These are phyloP conservation scores for Cromileptes altivelis DNA, from an alignment of 2,113 vertebrate species.

Conservation along the genomic window DNA sequence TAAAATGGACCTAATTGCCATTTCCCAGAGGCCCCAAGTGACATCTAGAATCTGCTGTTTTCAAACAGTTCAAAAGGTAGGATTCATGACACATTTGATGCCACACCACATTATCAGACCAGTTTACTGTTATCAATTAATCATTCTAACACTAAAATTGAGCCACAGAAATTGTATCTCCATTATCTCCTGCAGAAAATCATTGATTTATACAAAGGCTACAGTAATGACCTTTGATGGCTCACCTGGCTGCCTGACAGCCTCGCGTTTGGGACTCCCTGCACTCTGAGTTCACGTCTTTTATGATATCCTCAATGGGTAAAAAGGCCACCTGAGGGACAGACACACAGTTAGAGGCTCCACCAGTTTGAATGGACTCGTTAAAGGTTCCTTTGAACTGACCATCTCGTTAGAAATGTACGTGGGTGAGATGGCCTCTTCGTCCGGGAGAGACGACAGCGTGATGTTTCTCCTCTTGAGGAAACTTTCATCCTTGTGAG, in stretches of 20 bases:
- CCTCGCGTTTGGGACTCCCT: constrained; percentile 83
- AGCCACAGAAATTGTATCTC: not conserved
- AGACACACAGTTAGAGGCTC: not conserved
- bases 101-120: too few relatives aligned
- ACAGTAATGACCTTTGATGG: too few relatives aligned
- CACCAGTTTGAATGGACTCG: rapidly evolving
- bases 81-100: too few relatives aligned
- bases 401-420: constrained; percentile 67
- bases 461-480: constrained; percentile 89
- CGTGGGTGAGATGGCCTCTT: constrained; percentile 66
- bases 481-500: constrained; percentile 89
- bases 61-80: not conserved
- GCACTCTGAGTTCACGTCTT: constrained; percentile 80
- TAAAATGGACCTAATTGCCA: not conserved
- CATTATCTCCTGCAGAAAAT: not conserved
- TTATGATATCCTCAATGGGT: constrained; percentile 85
- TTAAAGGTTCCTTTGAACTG: not conserved
- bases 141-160: too few relatives aligned
- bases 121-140: too few relatives aligned
- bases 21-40: not conserved
- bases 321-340: constrained; percentile 72
- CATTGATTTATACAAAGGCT: not conserved
- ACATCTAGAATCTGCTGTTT: not conserved
- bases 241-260: constrained; percentile 91
- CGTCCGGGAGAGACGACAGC: constrained; percentile 62